Conservation (phyloP, 2,797 vertebrate species). For the Dermochelys coriacea region DNA sequence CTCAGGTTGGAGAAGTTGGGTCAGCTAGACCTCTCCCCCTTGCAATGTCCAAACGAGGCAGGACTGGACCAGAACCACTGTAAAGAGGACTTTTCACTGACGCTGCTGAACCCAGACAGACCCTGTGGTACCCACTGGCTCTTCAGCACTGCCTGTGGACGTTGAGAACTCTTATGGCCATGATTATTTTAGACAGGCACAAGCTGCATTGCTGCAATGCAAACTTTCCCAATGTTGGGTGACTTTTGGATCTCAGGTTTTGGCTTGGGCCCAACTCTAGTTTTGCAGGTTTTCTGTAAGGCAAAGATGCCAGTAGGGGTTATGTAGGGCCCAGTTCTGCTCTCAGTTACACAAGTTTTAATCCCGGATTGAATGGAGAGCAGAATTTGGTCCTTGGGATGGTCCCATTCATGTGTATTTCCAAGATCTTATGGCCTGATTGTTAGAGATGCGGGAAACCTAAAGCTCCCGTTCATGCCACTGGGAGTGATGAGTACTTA, state of each 20-base stretch:
- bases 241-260: background rate
- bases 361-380: background rate
- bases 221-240: background rate
- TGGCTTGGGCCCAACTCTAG: background rate
- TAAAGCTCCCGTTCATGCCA: too few species aligned
- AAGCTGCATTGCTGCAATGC: background rate
- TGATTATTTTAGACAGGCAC: background rate
- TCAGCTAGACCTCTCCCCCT: background rate
- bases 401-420: background rate
- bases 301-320: too few species aligned
- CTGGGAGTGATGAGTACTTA: background rate
- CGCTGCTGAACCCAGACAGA: background rate
- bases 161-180: rapidly evolving
- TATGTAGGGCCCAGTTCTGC: background rate
- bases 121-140: rapidly evolving
- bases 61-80: too few species aligned
- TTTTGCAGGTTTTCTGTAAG: too few species aligned
- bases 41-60: background rate
- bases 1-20: background rate
- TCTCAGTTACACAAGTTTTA: background rate
- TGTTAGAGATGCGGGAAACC: background rate
- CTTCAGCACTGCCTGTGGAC: rapidly evolving
- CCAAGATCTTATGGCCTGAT: background rate
- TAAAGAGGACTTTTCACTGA: background rate
- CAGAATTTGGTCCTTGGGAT: background rate